A percentile compares a stretch with the other conserved stretches of the same genome.
Conservation (phyloP, 2,797 vertebrate genomes). For the Esox lucius region DNA sequence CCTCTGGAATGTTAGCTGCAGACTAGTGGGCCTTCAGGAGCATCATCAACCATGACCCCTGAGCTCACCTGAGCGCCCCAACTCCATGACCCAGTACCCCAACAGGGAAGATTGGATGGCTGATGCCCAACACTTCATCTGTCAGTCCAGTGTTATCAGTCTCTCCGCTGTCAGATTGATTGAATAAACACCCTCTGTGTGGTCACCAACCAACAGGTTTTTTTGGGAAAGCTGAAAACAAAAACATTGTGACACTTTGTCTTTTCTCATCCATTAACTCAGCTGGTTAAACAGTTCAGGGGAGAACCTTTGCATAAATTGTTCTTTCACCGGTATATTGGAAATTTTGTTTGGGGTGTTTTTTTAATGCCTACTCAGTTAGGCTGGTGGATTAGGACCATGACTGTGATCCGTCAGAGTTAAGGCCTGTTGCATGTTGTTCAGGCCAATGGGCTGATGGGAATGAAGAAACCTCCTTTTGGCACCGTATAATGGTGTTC, state of each 20-base stretch:
- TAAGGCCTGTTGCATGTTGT: not conserved
- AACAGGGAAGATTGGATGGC: not conserved
- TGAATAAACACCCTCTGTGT: too few species aligned
- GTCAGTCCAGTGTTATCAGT: slow-evolving; percentile 30
- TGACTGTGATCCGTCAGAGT: not conserved
- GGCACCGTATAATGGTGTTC: not conserved
- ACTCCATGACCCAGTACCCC: not conserved
- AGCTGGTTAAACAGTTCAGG: too few species aligned
- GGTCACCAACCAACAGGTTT: too few species aligned
- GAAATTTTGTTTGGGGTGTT: too few species aligned
- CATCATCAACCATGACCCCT: not conserved
- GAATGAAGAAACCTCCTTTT: slow-evolving; percentile 8
- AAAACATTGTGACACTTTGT: too few species aligned
- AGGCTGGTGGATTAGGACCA: not conserved
- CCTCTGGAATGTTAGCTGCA: slow-evolving; percentile 82
- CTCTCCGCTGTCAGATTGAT: slow-evolving; percentile 29
- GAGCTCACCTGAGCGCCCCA: too few species aligned
- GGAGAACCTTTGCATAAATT: too few species aligned
- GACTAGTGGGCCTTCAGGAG: slow-evolving; percentile 56
- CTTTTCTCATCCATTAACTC: too few species aligned
- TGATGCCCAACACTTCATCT: slow-evolving; percentile 23
- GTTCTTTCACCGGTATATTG: too few species aligned
- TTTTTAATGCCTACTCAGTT: too few species aligned
- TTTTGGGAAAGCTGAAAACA: too few species aligned
- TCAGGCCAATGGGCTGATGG: slow-evolving; percentile 7